phyloP scores from a whole-genome alignment of 1,140 invertebrate genomes.

The Battus philenor region DNA sequence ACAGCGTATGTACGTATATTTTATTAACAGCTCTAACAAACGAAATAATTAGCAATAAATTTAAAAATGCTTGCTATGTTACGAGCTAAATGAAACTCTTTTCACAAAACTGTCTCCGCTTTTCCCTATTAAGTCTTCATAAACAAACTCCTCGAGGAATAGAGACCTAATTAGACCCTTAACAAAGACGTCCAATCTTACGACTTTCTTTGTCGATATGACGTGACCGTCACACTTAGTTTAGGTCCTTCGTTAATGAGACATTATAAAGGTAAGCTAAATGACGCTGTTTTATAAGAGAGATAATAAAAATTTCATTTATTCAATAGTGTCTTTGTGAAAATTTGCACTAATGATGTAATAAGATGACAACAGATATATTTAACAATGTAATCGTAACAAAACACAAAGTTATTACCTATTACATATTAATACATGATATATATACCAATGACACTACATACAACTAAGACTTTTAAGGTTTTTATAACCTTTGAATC shows the following conservation, averaged over 20 bases:
- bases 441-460: too few relatives aligned
- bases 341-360: too few relatives aligned
- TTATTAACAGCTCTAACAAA: background rate
- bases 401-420: too few relatives aligned
- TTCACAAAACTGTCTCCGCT: background rate
- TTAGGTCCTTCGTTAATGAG: background rate
- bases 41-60: background rate
- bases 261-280: background rate
- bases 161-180: constrained; percentile 11
- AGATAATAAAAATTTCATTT: background rate
- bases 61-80: background rate
- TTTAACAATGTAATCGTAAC: too few relatives aligned
- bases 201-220: constrained; percentile 10
- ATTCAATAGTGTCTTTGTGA: too few relatives aligned
- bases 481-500: too few relatives aligned
- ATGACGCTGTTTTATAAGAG: background rate
- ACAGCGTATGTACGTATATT: background rate
- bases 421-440: too few relatives aligned
- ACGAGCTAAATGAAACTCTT: background rate
- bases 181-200: constrained; percentile 7
- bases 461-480: too few relatives aligned
- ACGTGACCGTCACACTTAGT: background rate
- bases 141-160: constrained; percentile 6
- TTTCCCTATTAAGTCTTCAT: background rate
- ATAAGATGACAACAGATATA: too few relatives aligned